These are phyloP conservation scores for Rhagium mordax DNA, from an alignment of 2,888 invertebrate genomes.

Conservation along the genomic window DNA sequence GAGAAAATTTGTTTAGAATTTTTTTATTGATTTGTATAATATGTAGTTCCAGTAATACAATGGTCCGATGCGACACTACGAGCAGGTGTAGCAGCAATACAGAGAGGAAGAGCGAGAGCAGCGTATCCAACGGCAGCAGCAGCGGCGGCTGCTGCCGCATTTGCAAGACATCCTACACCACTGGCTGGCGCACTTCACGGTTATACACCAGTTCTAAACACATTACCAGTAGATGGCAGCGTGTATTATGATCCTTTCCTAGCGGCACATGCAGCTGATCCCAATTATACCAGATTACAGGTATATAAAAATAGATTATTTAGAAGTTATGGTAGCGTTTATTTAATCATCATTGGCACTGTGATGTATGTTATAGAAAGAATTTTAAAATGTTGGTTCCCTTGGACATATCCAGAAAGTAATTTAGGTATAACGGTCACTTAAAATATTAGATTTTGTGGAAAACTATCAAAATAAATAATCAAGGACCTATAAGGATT, in stretches of 20 bases:
- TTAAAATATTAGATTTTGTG: no score
- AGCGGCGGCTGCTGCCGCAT: conserved; percentile 82
- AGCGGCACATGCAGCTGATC: conserved; percentile 90
- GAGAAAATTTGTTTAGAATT: no score
- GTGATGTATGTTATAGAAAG: background rate
- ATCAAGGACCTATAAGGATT: no score
- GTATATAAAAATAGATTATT: conserved; percentile 68
- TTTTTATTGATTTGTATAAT: conserved; percentile 45
- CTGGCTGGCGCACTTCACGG: conserved; percentile 84
- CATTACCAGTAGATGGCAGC: conserved; percentile 75
- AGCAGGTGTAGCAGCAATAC: conserved; percentile 86
- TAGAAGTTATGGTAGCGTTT: background rate
- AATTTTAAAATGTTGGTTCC: background rate
- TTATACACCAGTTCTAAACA: conserved; percentile 79
- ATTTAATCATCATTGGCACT: background rate
- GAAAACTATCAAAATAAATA: no score
- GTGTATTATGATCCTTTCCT: conserved; percentile 97
- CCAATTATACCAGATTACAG: conserved; percentile 89
- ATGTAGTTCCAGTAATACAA: conserved; percentile 87
- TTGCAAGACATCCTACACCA: conserved; percentile 78
- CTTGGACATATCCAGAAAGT: no score
- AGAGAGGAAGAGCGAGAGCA: conserved; percentile 81
- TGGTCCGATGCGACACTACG: conserved; percentile 82
- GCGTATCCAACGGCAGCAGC: conserved; percentile 81
- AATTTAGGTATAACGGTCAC: no score